Evolutionary conservation across 2,113 vertebrate species (phyloP).

Genomic region (Chlorodrepanis virens): DNA sequence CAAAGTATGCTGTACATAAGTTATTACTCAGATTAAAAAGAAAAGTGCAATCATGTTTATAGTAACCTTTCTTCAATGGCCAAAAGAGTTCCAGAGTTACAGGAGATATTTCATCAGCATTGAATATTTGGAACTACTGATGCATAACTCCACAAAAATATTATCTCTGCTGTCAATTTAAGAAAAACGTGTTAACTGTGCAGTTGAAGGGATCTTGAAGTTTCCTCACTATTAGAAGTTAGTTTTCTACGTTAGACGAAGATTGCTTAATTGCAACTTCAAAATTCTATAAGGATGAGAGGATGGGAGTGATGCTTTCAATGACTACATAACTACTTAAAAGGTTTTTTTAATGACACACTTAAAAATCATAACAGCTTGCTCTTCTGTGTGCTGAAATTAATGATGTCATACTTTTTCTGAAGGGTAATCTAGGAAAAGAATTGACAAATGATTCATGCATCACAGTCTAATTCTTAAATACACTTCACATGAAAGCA

Average conservation of each 20-base stretch:
- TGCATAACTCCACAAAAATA: background rate
- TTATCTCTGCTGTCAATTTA: background rate
- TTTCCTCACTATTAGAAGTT: background rate
- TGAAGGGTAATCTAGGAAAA: background rate
- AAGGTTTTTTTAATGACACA: background rate
- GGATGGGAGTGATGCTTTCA: background rate
- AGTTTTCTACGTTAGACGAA: background rate
- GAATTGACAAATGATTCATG: background rate
- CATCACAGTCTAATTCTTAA: constrained; percentile 16
- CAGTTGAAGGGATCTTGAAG: background rate
- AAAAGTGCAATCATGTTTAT: background rate
- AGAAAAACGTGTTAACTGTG: background rate
- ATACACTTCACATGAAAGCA: background rate
- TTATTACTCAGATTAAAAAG: background rate
- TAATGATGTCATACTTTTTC: constrained; percentile 1
- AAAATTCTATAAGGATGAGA: background rate
- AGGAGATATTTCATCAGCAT: background rate
- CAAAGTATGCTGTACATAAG: background rate
- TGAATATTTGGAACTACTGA: background rate
- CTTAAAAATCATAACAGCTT: background rate
- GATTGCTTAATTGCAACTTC: background rate
- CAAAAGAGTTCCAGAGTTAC: background rate
- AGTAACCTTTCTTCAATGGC: background rate
- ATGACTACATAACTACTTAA: background rate
- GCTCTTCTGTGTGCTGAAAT: background rate